Evolutionary conservation across 2,888 invertebrate species (phyloP).

Genomic region (Melanostoma scalare): DNA sequence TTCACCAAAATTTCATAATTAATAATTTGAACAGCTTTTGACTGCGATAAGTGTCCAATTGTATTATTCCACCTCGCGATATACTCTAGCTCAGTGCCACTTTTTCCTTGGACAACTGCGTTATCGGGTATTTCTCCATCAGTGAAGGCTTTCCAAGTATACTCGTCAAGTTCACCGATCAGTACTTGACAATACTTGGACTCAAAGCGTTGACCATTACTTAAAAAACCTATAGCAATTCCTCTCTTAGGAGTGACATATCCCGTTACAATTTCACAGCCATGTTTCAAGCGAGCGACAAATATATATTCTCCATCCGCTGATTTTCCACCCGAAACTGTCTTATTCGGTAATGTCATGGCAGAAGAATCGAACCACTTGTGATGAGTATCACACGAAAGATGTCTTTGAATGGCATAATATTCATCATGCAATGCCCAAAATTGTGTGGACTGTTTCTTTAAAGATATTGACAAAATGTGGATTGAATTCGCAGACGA

Average conservation of each 20-base stretch:
- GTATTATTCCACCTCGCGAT: background rate
- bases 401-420: too few relatives aligned
- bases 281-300: slow-evolving; percentile 10
- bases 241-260: background rate
- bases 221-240: background rate
- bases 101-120: slow-evolving; percentile 10
- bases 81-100: background rate
- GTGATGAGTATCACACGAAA: background rate
- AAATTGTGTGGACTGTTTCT: too few relatives aligned
- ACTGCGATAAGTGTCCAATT: background rate
- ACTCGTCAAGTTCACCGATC: slow-evolving; percentile 1
- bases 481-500: too few relatives aligned
- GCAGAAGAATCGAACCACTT: slow-evolving; percentile 12
- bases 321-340: slow-evolving; percentile 14
- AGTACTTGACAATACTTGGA: slow-evolving; percentile 1
- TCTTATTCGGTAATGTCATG: background rate
- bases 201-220: background rate
- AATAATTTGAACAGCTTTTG: background rate
- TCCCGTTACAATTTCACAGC: slow-evolving; percentile 6
- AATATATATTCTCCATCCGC: background rate
- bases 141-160: background rate
- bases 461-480: too few relatives aligned
- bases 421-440: too few relatives aligned
- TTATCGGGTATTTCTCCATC: slow-evolving; percentile 24
- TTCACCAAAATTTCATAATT: slow-evolving; percentile 19